These are phyloP conservation scores for Tamandua tetradactyla DNA, from an alignment of 2,797 vertebrate genomes.

Conservation along the genomic window DNA sequence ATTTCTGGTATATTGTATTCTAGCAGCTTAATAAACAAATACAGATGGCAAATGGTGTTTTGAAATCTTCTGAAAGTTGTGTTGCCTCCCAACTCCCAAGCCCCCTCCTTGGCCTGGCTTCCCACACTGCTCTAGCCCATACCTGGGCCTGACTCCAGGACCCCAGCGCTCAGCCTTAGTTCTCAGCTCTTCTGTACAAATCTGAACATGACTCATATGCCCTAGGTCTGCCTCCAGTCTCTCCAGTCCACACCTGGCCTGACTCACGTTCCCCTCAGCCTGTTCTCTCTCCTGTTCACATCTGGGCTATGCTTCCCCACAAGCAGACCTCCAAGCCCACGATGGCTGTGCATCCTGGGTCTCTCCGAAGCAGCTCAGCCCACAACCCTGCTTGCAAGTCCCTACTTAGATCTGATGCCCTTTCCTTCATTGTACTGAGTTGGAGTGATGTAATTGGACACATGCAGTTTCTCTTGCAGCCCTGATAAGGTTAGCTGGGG, in stretches of 20 bases:
- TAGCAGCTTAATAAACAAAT: too few relatives aligned
- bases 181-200: neutral
- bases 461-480: neutral
- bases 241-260: neutral
- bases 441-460: too few relatives aligned
- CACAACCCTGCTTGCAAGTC: neutral
- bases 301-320: neutral
- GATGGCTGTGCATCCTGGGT: neutral
- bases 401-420: neutral
- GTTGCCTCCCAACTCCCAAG: neutral
- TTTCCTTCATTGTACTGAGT: neutral
- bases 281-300: neutral
- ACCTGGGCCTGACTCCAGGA: neutral
- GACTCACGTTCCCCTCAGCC: neutral
- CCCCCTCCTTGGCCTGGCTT: neutral
- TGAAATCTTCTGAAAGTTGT: neutral
- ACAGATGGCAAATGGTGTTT: neutral
- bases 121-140: neutral
- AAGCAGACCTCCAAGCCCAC: neutral
- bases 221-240: too few relatives aligned
- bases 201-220: too few relatives aligned
- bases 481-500: neutral
- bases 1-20: too few relatives aligned
- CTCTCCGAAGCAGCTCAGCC: neutral
- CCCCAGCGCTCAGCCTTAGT: neutral